Evolutionary conservation across 2,888 invertebrate species (phyloP).

Genomic region (Nephrocerus scutellatus): DNA sequence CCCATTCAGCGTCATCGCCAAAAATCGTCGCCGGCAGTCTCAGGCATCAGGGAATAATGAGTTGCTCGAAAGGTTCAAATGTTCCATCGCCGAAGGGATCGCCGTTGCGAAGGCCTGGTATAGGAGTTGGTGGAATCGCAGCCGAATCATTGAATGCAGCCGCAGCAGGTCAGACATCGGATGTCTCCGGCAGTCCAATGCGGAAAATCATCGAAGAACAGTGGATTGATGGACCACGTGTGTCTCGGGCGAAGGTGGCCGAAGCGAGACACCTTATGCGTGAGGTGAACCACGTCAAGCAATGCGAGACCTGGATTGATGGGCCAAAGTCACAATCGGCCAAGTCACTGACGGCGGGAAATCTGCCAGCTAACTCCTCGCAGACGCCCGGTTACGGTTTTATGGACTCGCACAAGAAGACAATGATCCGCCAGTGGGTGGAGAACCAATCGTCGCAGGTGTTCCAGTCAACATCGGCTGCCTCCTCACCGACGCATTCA

Average conservation of each 20-base stretch:
- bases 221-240: conserved; percentile 94
- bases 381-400: conserved; percentile 65
- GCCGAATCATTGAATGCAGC: conserved; percentile 3
- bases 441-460: conserved; percentile 83
- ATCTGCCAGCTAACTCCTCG: conserved; percentile 35
- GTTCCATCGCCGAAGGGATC: conserved; percentile 54
- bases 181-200: conserved; percentile 45
- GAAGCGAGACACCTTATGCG: conserved; percentile 74
- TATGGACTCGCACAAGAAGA: conserved; percentile 88
- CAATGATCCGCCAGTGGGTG: conserved; percentile 90
- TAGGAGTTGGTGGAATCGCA: conserved; percentile 24
- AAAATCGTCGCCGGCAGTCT: conserved; percentile 35
- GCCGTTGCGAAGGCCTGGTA: conserved; percentile 47
- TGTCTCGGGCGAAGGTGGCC: conserved; percentile 74
- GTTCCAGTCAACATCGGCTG: conserved; percentile 53
- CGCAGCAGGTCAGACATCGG: conserved; percentile 17
- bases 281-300: conserved; percentile 67
- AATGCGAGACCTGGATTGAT: conserved; percentile 91
- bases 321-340: conserved; percentile 70
- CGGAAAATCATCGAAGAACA: conserved; percentile 70
- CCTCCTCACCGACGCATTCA: conserved; percentile 48
- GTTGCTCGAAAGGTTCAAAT: conserved; percentile 43
- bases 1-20: conserved; percentile 31
- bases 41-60: conserved; percentile 32
- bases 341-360: conserved; percentile 47